A percentile compares a stretch with the other conserved stretches of the same genome.
phyloP scores from a whole-genome alignment of 2,113 vertebrate genomes.

The Chloropsis cyanopogon region DNA sequence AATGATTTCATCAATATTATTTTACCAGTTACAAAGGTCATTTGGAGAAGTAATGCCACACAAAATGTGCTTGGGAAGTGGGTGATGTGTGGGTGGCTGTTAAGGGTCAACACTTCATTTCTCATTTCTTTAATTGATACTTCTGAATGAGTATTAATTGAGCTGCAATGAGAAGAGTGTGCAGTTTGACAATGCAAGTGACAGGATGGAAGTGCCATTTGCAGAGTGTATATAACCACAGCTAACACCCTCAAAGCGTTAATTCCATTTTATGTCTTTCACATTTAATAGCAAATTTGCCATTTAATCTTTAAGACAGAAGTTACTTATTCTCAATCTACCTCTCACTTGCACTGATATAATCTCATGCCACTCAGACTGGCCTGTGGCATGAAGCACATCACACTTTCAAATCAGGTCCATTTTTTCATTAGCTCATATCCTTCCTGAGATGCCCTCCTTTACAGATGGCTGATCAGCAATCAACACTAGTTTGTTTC shows the following conservation, averaged over 20 bases:
- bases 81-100: slow-evolving; percentile 17
- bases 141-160: slow-evolving; percentile 53
- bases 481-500: slow-evolving; percentile 92
- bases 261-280: slow-evolving; percentile 75
- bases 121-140: slow-evolving; percentile 46
- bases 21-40: slow-evolving; percentile 63
- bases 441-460: slow-evolving; percentile 84
- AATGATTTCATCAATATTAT: slow-evolving; percentile 59
- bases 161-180: slow-evolving; percentile 38
- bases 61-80: neutral
- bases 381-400: slow-evolving; percentile 76
- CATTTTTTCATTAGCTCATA: slow-evolving; percentile 89
- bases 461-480: slow-evolving; percentile 93
- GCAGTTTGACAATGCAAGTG: slow-evolving; percentile 44
- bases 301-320: slow-evolving; percentile 77
- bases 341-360: slow-evolving; percentile 59
- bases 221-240: slow-evolving; percentile 27
- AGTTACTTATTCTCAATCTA: slow-evolving; percentile 76
- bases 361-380: slow-evolving; percentile 68
- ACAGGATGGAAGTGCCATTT: slow-evolving; percentile 36
- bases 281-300: slow-evolving; percentile 73
- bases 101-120: slow-evolving; percentile 49
- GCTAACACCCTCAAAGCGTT: slow-evolving; percentile 60
- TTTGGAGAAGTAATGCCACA: slow-evolving; percentile 41
- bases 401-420: slow-evolving; percentile 83